A percentile compares a stretch with the other conserved stretches of the same genome.
These are phyloP conservation scores for Passerina amoena DNA, from an alignment of 2,113 vertebrate genomes.

Conservation along the genomic window DNA sequence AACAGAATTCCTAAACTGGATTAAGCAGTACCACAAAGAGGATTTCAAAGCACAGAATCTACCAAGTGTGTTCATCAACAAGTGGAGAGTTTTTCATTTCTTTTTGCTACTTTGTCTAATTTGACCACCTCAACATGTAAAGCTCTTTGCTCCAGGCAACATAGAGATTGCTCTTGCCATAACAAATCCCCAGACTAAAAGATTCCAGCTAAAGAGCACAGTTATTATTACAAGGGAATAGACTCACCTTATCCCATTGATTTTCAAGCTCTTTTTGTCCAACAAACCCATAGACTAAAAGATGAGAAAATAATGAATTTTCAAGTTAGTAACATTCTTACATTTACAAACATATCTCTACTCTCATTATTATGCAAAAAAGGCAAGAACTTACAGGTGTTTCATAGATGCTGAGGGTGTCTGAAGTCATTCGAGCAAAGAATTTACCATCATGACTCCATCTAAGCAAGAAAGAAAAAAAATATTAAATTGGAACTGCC, in stretches of 20 bases:
- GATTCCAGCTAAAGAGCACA: not conserved
- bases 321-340: not conserved
- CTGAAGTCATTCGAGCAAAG: constrained; percentile 95
- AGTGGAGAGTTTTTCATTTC: not conserved
- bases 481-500: not conserved
- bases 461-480: constrained; percentile 61
- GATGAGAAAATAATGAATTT: not conserved
- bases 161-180: not conserved
- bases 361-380: not conserved
- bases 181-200: not conserved
- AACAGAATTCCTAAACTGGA: not conserved
- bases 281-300: constrained; percentile 95
- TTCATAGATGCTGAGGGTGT: constrained; percentile 97
- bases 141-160: not conserved
- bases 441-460: constrained; percentile 99
- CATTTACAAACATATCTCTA: fast-evolving
- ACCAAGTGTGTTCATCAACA: not conserved
- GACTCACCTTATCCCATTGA: constrained; percentile 93
- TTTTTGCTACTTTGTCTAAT: not conserved
- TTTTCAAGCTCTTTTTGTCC: constrained; percentile 99
- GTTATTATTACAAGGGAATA: not conserved
- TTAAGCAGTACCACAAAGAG: not conserved
- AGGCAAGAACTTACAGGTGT: constrained; percentile 85
- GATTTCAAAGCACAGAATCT: not conserved
- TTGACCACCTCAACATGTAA: not conserved